Conservation (phyloP, 1,140 invertebrate genomes). For the Sycobia sp. region DNA sequence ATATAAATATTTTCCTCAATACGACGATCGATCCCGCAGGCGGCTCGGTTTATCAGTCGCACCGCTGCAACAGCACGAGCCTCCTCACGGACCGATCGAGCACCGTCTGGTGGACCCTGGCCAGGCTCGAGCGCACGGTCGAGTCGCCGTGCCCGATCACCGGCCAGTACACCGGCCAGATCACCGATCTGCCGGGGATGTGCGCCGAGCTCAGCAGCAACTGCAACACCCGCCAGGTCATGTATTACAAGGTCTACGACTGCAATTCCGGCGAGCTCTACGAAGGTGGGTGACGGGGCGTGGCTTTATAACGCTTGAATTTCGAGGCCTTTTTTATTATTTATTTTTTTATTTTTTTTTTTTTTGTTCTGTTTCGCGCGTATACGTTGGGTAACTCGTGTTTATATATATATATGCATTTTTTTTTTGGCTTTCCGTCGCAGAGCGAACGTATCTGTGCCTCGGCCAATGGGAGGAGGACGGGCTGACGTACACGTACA, state of each 20-base stretch:
- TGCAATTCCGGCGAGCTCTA: constrained; percentile 69
- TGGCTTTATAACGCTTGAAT: too few relatives aligned
- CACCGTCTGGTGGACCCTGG: constrained; percentile 66
- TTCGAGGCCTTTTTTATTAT: not conserved
- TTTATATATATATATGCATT: too few relatives aligned
- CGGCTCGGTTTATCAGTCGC: constrained; percentile 44
- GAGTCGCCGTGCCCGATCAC: constrained; percentile 72
- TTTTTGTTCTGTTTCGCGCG: not conserved
- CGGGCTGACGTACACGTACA: constrained; percentile 72
- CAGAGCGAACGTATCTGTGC: constrained; percentile 73
- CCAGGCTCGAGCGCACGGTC: constrained; percentile 61
- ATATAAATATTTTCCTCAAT: too few relatives aligned
- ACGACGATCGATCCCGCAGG: too few relatives aligned
- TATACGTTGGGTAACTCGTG: not conserved
- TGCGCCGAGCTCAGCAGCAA: constrained; percentile 77
- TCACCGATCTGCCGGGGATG: constrained; percentile 69
- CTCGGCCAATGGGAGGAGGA: constrained; percentile 75
- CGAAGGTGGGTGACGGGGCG: constrained; percentile 66
- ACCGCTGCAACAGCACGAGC: constrained; percentile 57
- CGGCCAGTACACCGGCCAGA: constrained; percentile 71
- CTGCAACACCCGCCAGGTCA: constrained; percentile 71
- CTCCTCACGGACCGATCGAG: constrained; percentile 42
- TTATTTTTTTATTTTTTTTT: constrained; percentile 6
- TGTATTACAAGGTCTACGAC: constrained; percentile 74
- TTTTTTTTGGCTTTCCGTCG: not conserved